A percentile compares a stretch with the other conserved stretches of the same genome.
phyloP scores from a whole-genome alignment of 1,140 invertebrate genomes.

The Ceratosolen fusciceps region DNA sequence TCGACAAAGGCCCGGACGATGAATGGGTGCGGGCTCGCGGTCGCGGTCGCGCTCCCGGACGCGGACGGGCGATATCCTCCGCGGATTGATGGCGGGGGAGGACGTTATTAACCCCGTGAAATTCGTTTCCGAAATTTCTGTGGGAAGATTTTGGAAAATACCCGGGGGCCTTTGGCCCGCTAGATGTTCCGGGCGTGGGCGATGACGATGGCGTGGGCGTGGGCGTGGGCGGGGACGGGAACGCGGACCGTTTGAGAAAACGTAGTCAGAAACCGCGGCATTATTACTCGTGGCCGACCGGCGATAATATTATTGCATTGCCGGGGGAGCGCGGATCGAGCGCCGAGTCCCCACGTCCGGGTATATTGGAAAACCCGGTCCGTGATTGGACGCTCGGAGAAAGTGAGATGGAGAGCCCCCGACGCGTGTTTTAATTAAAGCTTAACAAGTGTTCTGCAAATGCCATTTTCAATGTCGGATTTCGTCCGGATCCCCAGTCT shows the following conservation, averaged over 20 bases:
- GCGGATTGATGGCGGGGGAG: no score
- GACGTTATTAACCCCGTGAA: no score
- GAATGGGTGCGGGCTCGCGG: no score
- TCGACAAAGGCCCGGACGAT: background rate
- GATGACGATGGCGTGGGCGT: background rate
- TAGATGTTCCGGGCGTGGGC: background rate
- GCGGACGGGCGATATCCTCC: no score
- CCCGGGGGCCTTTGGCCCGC: background rate
- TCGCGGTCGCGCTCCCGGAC: background rate
- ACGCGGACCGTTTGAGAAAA: constrained; percentile 16
- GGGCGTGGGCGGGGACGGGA: background rate
- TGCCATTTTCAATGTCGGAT: background rate
- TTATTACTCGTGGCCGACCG: background rate
- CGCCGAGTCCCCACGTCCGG: background rate
- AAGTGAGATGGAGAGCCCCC: background rate
- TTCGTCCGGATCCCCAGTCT: background rate
- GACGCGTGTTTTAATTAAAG: constrained; percentile 9
- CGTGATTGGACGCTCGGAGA: background rate
- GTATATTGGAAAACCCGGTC: background rate
- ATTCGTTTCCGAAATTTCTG: constrained; percentile 20
- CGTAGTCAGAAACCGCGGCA: background rate
- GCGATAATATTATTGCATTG: background rate
- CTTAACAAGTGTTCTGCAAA: background rate
- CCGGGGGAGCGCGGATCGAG: no score
- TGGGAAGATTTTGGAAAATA: constrained; percentile 10